Evolutionary conservation across 92 coral and sea anemone genomes (phyloP).

Genomic region (Diadumene lineata): DNA sequence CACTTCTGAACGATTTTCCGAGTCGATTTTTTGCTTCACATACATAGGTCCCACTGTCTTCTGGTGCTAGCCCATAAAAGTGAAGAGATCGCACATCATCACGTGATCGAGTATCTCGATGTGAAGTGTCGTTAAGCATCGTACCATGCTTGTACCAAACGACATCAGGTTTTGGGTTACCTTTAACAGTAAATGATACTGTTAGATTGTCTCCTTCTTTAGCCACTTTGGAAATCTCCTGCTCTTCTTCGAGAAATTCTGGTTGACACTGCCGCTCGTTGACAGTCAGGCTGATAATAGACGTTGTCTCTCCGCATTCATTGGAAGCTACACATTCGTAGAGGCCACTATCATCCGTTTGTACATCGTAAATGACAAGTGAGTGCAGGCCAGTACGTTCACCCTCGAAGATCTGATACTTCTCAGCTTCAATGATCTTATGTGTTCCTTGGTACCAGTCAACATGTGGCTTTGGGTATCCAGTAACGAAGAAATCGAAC

Average conservation of each 20-base stretch:
- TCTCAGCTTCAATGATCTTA: conserved; percentile 70
- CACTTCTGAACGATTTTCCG: conserved; percentile 71
- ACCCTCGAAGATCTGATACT: conserved; percentile 61
- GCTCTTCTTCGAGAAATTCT: conserved; percentile 62
- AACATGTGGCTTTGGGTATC: conserved; percentile 67
- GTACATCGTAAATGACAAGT: conserved; percentile 64
- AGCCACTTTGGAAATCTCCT: conserved; percentile 46
- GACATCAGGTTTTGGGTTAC: conserved; percentile 73
- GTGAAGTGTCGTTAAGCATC: conserved; percentile 54
- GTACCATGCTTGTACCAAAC: conserved; percentile 79
- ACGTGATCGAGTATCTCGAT: conserved; percentile 60
- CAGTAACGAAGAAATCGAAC: conserved; percentile 75
- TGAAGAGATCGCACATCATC: conserved; percentile 67
- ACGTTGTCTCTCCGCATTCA: conserved; percentile 84
- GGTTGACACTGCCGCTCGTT: conserved; percentile 63
- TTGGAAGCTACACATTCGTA: conserved; percentile 84
- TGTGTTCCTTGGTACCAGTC: conserved; percentile 88
- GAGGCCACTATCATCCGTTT: conserved; percentile 72
- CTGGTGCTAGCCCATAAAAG: conserved; percentile 60
- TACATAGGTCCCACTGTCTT: conserved; percentile 78
- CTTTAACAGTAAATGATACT: conserved; percentile 50
- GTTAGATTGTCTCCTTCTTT: conserved; percentile 60
- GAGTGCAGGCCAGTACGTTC: conserved; percentile 74
- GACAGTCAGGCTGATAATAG: conserved; percentile 63
- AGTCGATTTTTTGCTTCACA: conserved; percentile 74